A percentile compares a stretch with the other conserved stretches of the same genome.
Evolutionary conservation across 1,140 invertebrate genomes (phyloP).

Genomic region (Polypedilum pembai): DNA sequence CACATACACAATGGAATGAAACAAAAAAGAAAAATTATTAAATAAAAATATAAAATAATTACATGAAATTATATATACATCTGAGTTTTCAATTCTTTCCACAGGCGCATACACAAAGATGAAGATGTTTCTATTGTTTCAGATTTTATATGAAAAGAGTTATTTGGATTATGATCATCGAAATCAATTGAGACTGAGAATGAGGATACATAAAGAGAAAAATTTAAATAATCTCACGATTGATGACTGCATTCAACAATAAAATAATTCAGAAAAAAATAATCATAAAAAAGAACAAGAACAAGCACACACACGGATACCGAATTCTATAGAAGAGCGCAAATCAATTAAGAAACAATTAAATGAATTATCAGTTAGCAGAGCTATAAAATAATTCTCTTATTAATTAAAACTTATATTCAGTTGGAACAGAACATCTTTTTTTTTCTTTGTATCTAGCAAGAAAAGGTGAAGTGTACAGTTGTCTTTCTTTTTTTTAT

Average conservation of each 20-base stretch:
- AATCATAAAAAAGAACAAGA: not conserved
- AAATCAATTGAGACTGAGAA: not conserved
- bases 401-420: slow-evolving; percentile 24
- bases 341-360: slow-evolving; percentile 29
- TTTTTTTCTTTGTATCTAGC: not conserved
- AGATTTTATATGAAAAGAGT: slow-evolving; percentile 20
- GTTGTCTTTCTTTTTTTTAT: not conserved
- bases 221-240: slow-evolving; percentile 22
- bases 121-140: not conserved
- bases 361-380: slow-evolving; percentile 6
- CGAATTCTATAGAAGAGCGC: slow-evolving; percentile 5
- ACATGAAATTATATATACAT: slow-evolving; percentile 21
- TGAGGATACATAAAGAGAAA: not conserved
- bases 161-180: slow-evolving; percentile 24
- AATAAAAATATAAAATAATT: slow-evolving; percentile 26
- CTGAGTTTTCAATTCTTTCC: slow-evolving; percentile 24
- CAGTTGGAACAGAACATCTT: not conserved
- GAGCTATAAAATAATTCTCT: slow-evolving; percentile 22
- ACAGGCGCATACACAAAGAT: not conserved
- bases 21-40: slow-evolving; percentile 27
- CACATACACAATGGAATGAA: slow-evolving; percentile 23
- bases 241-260: not conserved
- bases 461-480: not conserved
- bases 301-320: not conserved
- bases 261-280: too few species aligned